Evolutionary conservation across 2,797 vertebrate genomes (phyloP).

Genomic region (Taeniopygia guttata): DNA sequence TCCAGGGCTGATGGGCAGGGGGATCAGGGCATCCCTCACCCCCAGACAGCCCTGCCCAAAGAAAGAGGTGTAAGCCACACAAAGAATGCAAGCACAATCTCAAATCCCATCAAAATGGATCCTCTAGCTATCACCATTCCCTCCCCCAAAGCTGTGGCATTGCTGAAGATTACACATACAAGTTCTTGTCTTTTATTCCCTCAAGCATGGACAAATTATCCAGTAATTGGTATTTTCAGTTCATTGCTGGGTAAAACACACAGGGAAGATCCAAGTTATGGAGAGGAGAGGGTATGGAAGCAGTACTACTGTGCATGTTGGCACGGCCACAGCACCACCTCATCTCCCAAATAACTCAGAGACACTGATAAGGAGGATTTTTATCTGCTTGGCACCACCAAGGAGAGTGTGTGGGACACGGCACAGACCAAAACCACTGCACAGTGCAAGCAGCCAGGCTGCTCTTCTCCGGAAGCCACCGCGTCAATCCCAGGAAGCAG

Average conservation of each 20-base stretch:
- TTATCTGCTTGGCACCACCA: conserved; percentile 19
- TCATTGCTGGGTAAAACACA: neutral
- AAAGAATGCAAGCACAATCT: neutral
- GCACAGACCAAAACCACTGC: conserved; percentile 2
- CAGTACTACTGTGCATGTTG: conserved; percentile 57
- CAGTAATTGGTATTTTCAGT: neutral
- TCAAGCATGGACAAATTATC: neutral
- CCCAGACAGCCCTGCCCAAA: neutral
- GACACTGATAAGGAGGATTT: conserved; percentile 68
- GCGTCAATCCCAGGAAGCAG: conserved; percentile 64
- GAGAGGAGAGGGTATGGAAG: neutral
- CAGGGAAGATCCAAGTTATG: fast-evolving
- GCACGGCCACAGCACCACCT: conserved; percentile 67
- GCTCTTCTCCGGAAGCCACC: conserved; percentile 44
- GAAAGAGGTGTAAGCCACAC: neutral
- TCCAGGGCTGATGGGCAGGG: neutral
- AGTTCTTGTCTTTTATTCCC: neutral
- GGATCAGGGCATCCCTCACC: neutral
- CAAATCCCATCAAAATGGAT: neutral
- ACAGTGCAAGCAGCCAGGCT: conserved; percentile 27
- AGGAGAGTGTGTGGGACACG: neutral
- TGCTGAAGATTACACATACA: neutral
- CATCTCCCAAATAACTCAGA: conserved; percentile 73
- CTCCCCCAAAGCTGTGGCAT: neutral
- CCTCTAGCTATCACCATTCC: neutral